Evolutionary conservation across 2,888 invertebrate species (phyloP).

Genomic region (Eupithecia insigniata): DNA sequence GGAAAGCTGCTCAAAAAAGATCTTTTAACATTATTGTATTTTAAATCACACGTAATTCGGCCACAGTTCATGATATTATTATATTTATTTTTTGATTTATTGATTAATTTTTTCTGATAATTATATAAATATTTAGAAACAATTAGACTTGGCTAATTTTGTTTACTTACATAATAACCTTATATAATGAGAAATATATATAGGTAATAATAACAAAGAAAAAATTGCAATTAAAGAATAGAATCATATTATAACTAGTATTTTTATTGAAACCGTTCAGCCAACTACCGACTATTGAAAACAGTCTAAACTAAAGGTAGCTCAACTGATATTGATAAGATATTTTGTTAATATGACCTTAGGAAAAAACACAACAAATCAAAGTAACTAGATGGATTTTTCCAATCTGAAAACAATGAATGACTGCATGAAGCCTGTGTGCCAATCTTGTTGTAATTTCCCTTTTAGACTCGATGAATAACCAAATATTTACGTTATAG

Average conservation of each 20-base stretch:
- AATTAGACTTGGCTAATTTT: not conserved
- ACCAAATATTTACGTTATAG: not conserved
- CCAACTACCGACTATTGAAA: no score
- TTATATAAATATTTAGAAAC: not conserved
- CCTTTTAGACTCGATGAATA: not conserved
- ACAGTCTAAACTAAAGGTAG: no score
- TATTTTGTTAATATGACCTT: no score
- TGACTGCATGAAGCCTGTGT: not conserved
- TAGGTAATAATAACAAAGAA: no score
- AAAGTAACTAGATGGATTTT: not conserved
- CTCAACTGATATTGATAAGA: no score
- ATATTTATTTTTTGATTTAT: no score
- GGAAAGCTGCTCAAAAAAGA: conserved; percentile 20
- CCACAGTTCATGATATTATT: not conserved
- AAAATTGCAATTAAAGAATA: no score
- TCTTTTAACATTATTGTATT: not conserved
- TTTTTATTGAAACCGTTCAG: no score
- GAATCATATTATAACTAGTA: no score
- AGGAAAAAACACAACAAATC: not conserved
- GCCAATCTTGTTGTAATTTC: not conserved
- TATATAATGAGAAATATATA: no score
- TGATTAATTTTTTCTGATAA: no score
- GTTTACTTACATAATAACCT: no score
- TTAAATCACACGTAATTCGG: not conserved
- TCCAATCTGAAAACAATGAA: not conserved